Evolutionary conservation across 2,888 invertebrate species (phyloP).

Genomic region (Aquatica leii): DNA sequence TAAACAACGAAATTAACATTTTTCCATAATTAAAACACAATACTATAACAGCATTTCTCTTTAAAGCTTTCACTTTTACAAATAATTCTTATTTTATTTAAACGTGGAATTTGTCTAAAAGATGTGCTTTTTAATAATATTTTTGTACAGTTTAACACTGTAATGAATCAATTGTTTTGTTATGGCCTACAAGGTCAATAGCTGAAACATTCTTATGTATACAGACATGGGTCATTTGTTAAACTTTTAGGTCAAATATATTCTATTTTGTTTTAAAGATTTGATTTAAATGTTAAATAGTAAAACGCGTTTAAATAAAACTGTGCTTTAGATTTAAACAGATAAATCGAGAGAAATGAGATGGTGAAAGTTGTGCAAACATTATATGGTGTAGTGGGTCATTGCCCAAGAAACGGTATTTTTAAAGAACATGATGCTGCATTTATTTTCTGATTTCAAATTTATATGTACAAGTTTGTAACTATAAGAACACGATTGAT

Average conservation of each 20-base stretch:
- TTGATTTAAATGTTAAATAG: conserved; percentile 6
- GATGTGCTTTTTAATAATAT: not conserved
- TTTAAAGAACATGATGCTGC: conserved; percentile 6
- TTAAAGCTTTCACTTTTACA: conserved; percentile 7
- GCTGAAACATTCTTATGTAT: not conserved
- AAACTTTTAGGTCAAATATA: conserved; percentile 5
- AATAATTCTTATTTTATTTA: too few species aligned
- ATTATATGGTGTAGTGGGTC: conserved; percentile 18
- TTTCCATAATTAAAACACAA: conserved; percentile 12
- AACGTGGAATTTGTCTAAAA: too few species aligned
- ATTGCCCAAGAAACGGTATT: conserved; percentile 10
- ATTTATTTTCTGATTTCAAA: not conserved
- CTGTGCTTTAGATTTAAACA: conserved; percentile 7
- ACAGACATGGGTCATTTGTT: not conserved
- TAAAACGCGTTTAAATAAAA: too few species aligned
- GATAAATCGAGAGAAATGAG: conserved; percentile 23
- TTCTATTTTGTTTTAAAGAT: conserved; percentile 1
- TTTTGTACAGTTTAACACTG: not conserved
- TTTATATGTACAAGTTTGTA: not conserved
- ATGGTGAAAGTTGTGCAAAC: conserved; percentile 23
- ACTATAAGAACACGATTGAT: too few species aligned
- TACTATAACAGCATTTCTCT: conserved; percentile 3
- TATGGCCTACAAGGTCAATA: not conserved
- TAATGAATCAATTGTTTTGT: not conserved
- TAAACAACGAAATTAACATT: conserved; percentile 4